These are phyloP conservation scores for Drosophila biarmipes DNA, from an alignment of 1,140 invertebrate genomes.

Conservation along the genomic window DNA sequence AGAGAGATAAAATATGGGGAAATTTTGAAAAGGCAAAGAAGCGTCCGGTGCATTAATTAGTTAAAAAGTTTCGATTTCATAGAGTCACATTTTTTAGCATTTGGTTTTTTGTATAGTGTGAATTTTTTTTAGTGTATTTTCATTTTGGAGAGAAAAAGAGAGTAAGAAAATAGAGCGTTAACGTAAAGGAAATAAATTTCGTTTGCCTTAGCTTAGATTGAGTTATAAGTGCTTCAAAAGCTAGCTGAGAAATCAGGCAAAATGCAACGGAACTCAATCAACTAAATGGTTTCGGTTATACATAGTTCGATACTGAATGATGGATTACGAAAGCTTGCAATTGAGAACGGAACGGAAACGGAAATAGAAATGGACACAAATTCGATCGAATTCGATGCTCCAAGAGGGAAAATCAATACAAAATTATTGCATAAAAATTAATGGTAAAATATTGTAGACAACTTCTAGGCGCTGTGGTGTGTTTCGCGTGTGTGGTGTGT, in stretches of 20 bases:
- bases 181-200: constrained; percentile 54
- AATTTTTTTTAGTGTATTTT: constrained; percentile 34
- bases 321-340: constrained; percentile 48
- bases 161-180: constrained; percentile 60
- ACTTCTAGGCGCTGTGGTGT: constrained; percentile 39
- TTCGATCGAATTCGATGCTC: constrained; percentile 14
- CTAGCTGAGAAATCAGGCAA: constrained; percentile 66
- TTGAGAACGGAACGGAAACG: constrained; percentile 13
- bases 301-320: constrained; percentile 55
- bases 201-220: constrained; percentile 44
- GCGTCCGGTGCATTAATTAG: constrained; percentile 58
- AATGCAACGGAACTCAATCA: constrained; percentile 65
- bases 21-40: constrained; percentile 14
- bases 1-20: constrained; percentile 5
- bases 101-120: constrained; percentile 16
- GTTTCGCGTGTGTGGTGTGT: constrained; percentile 13
- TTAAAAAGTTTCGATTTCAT: constrained; percentile 30
- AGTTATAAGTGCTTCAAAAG: constrained; percentile 42
- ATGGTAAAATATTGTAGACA: constrained; percentile 32
- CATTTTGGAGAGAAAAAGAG: constrained; percentile 51
- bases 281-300: constrained; percentile 52
- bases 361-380: constrained; percentile 23
- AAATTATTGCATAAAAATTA: constrained; percentile 31
- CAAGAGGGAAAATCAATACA: constrained; percentile 17
- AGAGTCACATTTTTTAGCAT: constrained; percentile 15